Base-by-base conservation (phyloP, 2,888 invertebrate genomes). In the Hirtodrosophila alboralis region DNA sequence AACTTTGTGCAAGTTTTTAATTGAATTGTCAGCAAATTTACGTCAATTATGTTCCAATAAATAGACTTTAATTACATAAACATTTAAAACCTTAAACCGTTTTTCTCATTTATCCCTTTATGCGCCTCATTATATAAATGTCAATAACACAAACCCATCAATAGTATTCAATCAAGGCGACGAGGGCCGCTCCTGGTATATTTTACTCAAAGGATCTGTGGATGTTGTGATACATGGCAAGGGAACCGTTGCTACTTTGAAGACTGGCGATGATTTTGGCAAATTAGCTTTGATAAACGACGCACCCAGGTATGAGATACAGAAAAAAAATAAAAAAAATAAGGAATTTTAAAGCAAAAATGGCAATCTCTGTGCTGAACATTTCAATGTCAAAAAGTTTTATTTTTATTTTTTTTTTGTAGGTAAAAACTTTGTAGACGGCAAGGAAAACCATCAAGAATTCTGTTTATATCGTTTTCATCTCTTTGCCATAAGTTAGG, bases 191-290 rank as follows among this genome's bases (percentile, higher is more conserved):
- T 95, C 95, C 36, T 96, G 96, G 96, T 96, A 95, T 90, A 95
- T 96, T 69, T 93, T 96, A 71, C 92, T 96, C 51, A 93, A 94
- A 84, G 96, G 96, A 36, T 95, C 95, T 4, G 96, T 96, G 36
- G 95, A 96, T 89, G 96, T 96, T 54, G 95, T 95, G 71, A 96
- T 96, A 75, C 94, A 95, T 89, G 96, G 95, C 62, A 96, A 96
- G 92, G 96, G 96, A 40, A 93, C 95, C 9, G 96, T 96, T 27
- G 95, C 95, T 74, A 94, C 94, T 34, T 91, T 96, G 30, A 94
- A 95, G 87, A 96, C 96, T 90, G 95, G 96, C 56, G 96, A 96
- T 90, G 96, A 96, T 91, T 96, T 96, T 90, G 96, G 96, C 45
- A 96, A 96, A 91, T 91, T 96, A 78, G 96, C 96, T 36, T 92